Conservation (phyloP, 1,140 invertebrate genomes). For the Caenorhabditis briggsae region DNA sequence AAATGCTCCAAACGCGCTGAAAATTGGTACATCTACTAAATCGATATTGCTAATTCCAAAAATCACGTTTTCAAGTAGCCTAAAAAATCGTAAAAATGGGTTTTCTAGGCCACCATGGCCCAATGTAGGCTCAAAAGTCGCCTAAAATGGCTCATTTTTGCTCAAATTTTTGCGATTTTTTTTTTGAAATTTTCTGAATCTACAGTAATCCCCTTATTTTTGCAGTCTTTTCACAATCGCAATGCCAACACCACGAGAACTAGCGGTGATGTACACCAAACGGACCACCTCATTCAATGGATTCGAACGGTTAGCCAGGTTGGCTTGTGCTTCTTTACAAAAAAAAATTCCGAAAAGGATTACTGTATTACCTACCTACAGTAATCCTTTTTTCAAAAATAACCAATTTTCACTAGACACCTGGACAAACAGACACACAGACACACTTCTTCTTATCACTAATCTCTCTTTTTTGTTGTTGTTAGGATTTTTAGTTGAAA, state of each 20-base stretch:
- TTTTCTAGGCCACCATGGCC: neutral
- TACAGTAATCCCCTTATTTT: neutral
- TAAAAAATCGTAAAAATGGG: no score
- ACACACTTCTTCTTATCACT: no score
- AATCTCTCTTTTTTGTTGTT: conserved; percentile 20
- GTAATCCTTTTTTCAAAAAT: neutral
- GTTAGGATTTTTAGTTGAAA: neutral
- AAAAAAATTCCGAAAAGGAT: no score
- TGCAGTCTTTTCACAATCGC: conserved; percentile 74
- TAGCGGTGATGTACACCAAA: conserved; percentile 70
- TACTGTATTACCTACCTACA: no score
- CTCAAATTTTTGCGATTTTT: neutral
- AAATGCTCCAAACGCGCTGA: neutral
- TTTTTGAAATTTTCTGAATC: neutral
- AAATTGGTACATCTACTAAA: neutral
- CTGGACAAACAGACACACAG: conserved; percentile 17
- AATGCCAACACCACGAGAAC: conserved; percentile 72
- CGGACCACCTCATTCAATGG: conserved; percentile 42
- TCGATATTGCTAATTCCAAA: neutral
- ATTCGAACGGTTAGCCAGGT: conserved; percentile 67
- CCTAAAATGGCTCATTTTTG: no score
- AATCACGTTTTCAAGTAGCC: no score
- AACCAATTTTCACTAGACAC: neutral
- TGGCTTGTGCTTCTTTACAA: conserved; percentile 39
- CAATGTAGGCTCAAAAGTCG: no score